Percentiles rank a stretch among this genome's conserved stretches.
Evolutionary conservation across 2,113 vertebrate genomes (phyloP).

Genomic region (Trochalopteron elliotii): DNA sequence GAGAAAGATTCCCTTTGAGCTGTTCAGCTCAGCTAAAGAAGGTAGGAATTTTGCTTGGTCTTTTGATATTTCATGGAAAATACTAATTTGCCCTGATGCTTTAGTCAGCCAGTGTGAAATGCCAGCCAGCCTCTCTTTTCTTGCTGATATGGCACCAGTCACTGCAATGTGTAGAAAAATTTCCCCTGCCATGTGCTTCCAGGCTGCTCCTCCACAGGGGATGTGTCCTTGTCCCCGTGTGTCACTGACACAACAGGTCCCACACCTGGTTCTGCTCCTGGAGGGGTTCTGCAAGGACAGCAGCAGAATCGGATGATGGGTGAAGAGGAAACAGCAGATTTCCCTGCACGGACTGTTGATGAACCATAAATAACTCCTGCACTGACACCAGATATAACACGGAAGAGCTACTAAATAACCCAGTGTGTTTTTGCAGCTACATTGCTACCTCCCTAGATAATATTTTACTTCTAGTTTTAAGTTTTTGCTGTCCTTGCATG

Average conservation of each 20-base stretch:
- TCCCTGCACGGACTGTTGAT: neutral
- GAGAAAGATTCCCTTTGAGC: neutral
- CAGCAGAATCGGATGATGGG: neutral
- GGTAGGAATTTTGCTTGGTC: neutral
- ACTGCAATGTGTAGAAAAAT: neutral
- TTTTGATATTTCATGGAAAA: neutral
- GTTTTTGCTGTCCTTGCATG: constrained; percentile 20
- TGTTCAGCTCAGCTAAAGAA: neutral
- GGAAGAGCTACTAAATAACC: constrained; percentile 36
- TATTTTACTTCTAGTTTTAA: constrained; percentile 48
- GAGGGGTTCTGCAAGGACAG: neutral
- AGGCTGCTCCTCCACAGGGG: neutral
- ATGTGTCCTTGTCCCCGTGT: neutral
- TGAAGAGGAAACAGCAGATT: neutral
- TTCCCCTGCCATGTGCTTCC: rapidly evolving
- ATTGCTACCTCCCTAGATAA: neutral
- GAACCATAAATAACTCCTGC: neutral
- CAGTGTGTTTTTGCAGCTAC: neutral
- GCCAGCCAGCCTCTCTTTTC: neutral
- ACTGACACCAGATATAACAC: neutral
- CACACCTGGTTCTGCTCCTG: neutral
- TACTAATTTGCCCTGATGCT: neutral
- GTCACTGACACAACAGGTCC: neutral
- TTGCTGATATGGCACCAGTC: neutral
- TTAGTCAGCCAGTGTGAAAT: neutral